Percentiles rank a stretch among this genome's conserved stretches.
phyloP scores from a whole-genome alignment of 2,797 vertebrate species.

The Epinephelus awoara region DNA sequence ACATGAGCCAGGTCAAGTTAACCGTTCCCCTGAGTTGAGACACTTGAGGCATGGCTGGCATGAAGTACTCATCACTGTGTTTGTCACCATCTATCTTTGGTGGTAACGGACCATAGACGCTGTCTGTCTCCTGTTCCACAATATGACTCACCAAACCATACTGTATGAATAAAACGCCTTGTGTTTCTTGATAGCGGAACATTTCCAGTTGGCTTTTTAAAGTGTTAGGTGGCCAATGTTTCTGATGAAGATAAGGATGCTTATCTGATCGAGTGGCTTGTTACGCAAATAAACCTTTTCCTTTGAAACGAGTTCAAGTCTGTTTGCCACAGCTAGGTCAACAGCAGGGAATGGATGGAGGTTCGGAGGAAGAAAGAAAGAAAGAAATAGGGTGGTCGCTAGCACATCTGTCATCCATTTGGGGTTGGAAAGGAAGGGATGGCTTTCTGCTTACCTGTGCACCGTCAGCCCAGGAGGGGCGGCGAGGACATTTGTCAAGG shows the following conservation, averaged over 20 bases:
- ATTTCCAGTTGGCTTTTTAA: constrained; percentile 46
- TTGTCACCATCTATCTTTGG: constrained; percentile 67
- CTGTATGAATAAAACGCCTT: constrained; percentile 53
- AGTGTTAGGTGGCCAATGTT: constrained; percentile 11
- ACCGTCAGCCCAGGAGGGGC: constrained; percentile 58
- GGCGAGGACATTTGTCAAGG: constrained; percentile 77
- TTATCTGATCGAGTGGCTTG: constrained; percentile 21
- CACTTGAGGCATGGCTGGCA: constrained; percentile 48
- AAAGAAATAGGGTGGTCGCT: constrained; percentile 29
- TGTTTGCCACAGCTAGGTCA: constrained; percentile 48
- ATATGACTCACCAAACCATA: constrained; percentile 62
- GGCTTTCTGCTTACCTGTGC: constrained; percentile 76
- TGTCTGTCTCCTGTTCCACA: constrained; percentile 57
- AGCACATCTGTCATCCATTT: constrained; percentile 68
- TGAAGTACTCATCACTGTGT: constrained; percentile 53
- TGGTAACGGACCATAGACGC: constrained; percentile 47
- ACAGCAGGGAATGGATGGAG: constrained; percentile 18
- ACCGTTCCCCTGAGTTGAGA: constrained; percentile 11
- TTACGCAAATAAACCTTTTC: constrained; percentile 22
- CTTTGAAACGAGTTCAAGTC: constrained; percentile 31
- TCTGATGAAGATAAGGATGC: constrained; percentile 36
- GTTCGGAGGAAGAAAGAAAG: constrained; percentile 14
- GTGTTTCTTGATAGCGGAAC: constrained; percentile 43
- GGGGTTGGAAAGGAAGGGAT: constrained; percentile 49
- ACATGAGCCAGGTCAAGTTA: constrained; percentile 16